Base-by-base conservation (phyloP, 92 coral and sea anemone species). In the Diadumene lineata region DNA sequence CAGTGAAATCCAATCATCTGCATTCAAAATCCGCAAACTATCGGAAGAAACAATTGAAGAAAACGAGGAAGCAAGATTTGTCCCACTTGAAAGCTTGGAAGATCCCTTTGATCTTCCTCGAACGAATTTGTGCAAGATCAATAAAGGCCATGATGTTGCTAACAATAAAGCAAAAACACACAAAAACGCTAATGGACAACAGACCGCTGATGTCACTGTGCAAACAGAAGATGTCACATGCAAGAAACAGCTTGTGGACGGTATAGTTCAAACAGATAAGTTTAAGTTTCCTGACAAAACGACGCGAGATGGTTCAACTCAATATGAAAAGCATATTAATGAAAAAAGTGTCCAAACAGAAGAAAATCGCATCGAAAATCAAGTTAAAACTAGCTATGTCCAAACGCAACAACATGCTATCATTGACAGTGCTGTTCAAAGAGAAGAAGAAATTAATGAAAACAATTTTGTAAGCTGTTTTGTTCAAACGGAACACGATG, bases 1-100 rank as follows among this genome's bases (percentile, higher is more conserved):
- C n/a, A 69, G 46, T 8, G 60, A 63, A 44, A 24, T 64, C 38
- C 43, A 18, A n/a, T 25, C 33, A 26, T 62, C 64, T 8, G 51
- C 31, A n/a, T 34, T 22, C 19, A 46, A 74, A 10, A 64, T 74
- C 6, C 19, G 44, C 13, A 64, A 43, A 50, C 43, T 64, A 68
- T 62, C 68, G 22, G 73, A 34, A 43, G 43, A 68, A 46, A 33
- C 17, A 16, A n/a, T 64, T 8, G 10, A 15, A 50, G 22, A 48
- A 0, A 43, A 30, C 16, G 60, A 50, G 21, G 31, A 69, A 2
- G 60, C 15, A 24, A 26, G 26, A 7, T 22, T 1, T 58, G 64
- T 0, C 7, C 11, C 7, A 58, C 28, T 23, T 1, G 64, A 62
- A 62, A 62, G 43, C 68, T 30, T 62, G 21, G 68, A 62, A 27